Conservation (phyloP, 2,113 vertebrate species). For the Gymnogyps californianus region DNA sequence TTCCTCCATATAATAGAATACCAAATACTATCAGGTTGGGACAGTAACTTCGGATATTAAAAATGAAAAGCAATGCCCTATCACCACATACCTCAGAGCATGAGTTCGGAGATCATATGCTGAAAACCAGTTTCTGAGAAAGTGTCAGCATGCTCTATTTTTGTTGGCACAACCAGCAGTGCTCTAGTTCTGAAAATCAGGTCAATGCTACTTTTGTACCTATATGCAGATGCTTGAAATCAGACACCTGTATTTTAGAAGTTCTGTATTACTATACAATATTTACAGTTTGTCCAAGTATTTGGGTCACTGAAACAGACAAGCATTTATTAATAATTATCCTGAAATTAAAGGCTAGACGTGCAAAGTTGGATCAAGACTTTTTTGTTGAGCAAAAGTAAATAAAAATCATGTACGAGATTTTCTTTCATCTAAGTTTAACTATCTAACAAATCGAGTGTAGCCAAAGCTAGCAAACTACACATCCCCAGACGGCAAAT, state of each 20-base stretch:
- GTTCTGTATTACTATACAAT: neutral
- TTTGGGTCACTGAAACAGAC: neutral
- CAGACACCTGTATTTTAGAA: neutral
- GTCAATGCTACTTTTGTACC: neutral
- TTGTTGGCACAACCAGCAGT: neutral
- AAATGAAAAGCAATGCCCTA: neutral
- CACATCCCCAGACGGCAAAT: neutral
- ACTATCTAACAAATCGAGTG: neutral
- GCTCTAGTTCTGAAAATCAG: slow-evolving; percentile 2
- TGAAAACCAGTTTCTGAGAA: neutral
- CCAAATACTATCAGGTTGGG: neutral
- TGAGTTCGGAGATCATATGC: neutral
- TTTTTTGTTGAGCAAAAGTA: neutral
- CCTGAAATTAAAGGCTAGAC: neutral
- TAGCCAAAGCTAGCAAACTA: neutral
- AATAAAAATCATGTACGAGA: neutral
- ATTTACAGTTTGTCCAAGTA: neutral
- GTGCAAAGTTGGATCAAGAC: neutral
- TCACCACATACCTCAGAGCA: neutral
- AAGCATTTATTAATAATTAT: neutral
- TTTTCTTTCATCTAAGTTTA: neutral
- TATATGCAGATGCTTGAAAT: neutral
- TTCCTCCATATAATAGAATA: neutral
- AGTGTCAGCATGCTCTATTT: neutral
- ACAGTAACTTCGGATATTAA: neutral